These are phyloP conservation scores for Planococcus citri DNA, from an alignment of 1,140 invertebrate species.

Conservation along the genomic window DNA sequence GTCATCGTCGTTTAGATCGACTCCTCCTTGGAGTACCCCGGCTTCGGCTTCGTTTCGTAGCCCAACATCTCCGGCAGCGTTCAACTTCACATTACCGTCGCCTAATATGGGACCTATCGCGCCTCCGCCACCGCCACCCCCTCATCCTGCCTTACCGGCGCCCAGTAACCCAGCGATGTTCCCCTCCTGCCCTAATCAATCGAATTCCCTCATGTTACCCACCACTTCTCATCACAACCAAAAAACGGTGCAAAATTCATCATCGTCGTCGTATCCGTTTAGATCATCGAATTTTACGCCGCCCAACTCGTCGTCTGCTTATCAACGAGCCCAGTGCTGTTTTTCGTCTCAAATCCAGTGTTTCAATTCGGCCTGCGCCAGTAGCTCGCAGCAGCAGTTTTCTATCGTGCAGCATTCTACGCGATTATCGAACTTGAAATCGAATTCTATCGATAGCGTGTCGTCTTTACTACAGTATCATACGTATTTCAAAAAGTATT, in stretches of 20 bases:
- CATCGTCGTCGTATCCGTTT: neutral
- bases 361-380: neutral
- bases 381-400: neutral
- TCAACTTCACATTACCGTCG: neutral
- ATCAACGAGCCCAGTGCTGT: neutral
- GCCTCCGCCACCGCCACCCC: neutral
- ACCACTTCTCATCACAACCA: too few species aligned
- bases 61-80: neutral
- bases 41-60: neutral
- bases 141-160: too few species aligned
- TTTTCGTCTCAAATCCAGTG: slow-evolving; percentile 6
- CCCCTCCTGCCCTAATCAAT: neutral
- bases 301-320: neutral
- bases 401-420: neutral
- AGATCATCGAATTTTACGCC: neutral
- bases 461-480: neutral
- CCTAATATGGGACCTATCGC: neutral
- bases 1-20: neutral
- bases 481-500: neutral
- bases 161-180: neutral
- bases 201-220: neutral
- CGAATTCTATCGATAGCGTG: neutral
- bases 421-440: neutral
- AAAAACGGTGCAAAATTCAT: neutral
- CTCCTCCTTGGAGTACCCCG: neutral